Evolutionary conservation across 2,888 invertebrate species (phyloP).

Genomic region (Amorpha juglandis): DNA sequence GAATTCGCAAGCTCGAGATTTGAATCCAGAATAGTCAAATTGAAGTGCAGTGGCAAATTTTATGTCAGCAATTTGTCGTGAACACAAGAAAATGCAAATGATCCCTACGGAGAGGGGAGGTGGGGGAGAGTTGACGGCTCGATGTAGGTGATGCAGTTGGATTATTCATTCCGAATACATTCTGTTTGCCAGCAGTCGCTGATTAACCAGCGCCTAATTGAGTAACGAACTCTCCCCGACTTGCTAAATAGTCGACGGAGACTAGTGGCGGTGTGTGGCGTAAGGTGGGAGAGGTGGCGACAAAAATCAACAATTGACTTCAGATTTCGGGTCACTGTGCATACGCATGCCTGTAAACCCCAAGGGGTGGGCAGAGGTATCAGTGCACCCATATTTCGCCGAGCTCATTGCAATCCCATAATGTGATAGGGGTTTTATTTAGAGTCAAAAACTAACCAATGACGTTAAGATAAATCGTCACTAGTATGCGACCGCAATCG

Average conservation of each 20-base stretch:
- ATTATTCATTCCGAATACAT: slow-evolving; percentile 70
- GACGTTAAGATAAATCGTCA: too few species aligned
- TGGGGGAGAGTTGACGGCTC: background rate
- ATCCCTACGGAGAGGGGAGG: background rate
- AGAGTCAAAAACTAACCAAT: too few species aligned
- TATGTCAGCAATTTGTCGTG: slow-evolving; percentile 14
- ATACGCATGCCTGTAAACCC: too few species aligned
- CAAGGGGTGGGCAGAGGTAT: too few species aligned
- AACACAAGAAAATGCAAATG: slow-evolving; percentile 29
- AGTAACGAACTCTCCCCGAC: slow-evolving; percentile 76
- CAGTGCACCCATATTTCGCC: too few species aligned
- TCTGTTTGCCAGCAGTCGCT: slow-evolving; percentile 71
- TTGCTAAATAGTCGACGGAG: slow-evolving; percentile 69
- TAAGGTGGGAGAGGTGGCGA: slow-evolving; percentile 36
- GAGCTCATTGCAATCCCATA: too few species aligned
- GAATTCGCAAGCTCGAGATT: background rate
- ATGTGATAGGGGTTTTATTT: too few species aligned
- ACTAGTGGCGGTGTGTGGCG: slow-evolving; percentile 44
- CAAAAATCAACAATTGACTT: background rate
- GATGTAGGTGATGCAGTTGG: slow-evolving; percentile 44
- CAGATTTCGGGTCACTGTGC: too few species aligned
- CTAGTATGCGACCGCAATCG: too few species aligned
- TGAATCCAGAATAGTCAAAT: slow-evolving; percentile 9
- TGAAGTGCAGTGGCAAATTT: slow-evolving; percentile 24
- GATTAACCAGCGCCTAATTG: slow-evolving; percentile 78